Percentiles rank a stretch among this genome's conserved stretches.
phyloP scores from a whole-genome alignment of 1,140 invertebrate genomes.

The Drosophila leontia region DNA sequence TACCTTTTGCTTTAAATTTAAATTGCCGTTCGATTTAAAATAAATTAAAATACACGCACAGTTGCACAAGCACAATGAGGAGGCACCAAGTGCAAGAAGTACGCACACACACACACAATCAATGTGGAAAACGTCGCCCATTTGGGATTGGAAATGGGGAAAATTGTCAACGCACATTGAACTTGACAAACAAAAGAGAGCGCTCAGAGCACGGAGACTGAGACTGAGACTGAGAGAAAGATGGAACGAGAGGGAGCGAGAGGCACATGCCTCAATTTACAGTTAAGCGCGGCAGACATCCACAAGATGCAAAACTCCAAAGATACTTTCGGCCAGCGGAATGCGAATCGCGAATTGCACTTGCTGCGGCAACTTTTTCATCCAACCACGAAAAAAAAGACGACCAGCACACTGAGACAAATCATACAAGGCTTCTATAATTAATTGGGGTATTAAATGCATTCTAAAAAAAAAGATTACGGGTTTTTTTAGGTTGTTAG shows the following conservation, averaged over 20 bases:
- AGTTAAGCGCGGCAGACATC: conserved; percentile 69
- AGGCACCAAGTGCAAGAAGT: conserved; percentile 53
- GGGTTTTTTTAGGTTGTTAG: background rate
- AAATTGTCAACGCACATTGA: conserved; percentile 83
- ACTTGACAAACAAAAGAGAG: conserved; percentile 63
- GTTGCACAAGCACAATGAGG: conserved; percentile 69
- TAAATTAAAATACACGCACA: conserved; percentile 78
- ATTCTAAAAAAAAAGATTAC: background rate
- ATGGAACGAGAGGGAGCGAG: background rate
- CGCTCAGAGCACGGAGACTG: background rate
- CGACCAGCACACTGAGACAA: background rate
- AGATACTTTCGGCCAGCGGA: conserved; percentile 77
- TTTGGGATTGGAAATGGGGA: conserved; percentile 74
- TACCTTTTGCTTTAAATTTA: conserved; percentile 31
- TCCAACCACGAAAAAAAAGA: conserved; percentile 34
- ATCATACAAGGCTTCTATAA: background rate
- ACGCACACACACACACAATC: conserved; percentile 26
- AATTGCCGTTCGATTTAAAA: conserved; percentile 75
- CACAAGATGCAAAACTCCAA: conserved; percentile 76
- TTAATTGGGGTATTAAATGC: background rate
- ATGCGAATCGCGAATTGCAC: conserved; percentile 72
- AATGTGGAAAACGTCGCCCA: conserved; percentile 69
- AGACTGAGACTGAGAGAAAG: conserved; percentile 3
- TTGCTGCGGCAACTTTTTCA: conserved; percentile 79
- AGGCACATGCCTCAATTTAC: conserved; percentile 74